phyloP scores from a whole-genome alignment of 2,113 vertebrate species.

The Callipepla squamata region DNA sequence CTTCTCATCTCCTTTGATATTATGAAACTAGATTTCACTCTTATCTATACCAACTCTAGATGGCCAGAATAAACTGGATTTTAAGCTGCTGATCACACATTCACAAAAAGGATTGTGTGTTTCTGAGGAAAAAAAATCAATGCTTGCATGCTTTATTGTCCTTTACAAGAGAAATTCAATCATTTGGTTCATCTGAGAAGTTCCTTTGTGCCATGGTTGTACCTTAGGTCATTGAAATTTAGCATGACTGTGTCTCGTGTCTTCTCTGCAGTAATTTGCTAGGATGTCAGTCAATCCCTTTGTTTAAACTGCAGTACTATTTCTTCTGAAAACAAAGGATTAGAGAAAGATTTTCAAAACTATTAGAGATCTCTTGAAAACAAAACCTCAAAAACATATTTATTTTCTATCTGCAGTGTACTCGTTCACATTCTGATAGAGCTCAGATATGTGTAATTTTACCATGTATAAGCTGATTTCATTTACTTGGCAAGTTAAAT shows the following conservation, averaged over 20 bases:
- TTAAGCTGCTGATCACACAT: neutral
- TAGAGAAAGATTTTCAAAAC: neutral
- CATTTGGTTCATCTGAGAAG: neutral
- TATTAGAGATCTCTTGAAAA: neutral
- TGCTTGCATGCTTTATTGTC: neutral
- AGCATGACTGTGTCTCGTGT: neutral
- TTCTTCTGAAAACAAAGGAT: neutral
- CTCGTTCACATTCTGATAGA: neutral
- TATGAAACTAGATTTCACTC: neutral
- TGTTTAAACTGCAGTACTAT: neutral
- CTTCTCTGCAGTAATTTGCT: neutral
- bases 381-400: neutral
- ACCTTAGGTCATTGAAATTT: neutral
- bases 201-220: neutral
- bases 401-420: neutral
- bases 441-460: neutral
- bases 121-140: neutral
- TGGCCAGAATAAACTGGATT: neutral
- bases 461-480: accelerated
- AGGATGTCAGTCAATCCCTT: neutral
- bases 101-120: neutral
- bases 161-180: slow-evolving; percentile 13
- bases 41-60: neutral
- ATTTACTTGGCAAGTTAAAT: neutral
- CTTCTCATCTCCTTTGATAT: neutral